Conservation (phyloP, 2,113 vertebrate genomes). For the Cercocebus atys region DNA sequence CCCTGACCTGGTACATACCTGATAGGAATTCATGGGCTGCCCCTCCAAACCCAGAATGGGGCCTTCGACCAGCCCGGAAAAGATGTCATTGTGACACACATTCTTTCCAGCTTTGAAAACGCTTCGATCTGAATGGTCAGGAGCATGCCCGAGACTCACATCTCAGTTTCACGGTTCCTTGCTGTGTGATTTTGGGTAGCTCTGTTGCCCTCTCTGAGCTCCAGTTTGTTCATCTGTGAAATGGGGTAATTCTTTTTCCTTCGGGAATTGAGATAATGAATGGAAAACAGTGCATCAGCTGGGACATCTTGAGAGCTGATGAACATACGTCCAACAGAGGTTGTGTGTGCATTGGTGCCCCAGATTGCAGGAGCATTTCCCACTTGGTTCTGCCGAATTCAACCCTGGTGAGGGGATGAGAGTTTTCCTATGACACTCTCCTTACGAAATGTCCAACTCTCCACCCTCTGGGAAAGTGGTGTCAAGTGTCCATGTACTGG, state of each 20-base stretch:
- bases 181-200: background rate
- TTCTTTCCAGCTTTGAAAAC: background rate
- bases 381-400: background rate
- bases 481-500: background rate
- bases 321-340: background rate
- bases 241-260: background rate
- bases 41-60: background rate
- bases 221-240: background rate
- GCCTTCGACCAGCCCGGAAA: background rate
- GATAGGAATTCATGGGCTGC: background rate
- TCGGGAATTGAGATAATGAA: background rate
- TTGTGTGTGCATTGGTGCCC: background rate
- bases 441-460: background rate
- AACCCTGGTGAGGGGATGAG: background rate
- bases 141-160: background rate
- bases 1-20: background rate
- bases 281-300: background rate
- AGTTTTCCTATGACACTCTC: background rate
- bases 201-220: background rate
- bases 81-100: no score
- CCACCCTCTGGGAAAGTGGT: background rate
- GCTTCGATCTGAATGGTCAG: no score
- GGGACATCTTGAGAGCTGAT: background rate
- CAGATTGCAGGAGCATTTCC: background rate
- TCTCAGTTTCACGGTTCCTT: background rate